Percentiles rank a stretch among this genome's conserved stretches.
These are phyloP conservation scores for Drosophila lacteicornis DNA, from an alignment of 1,140 invertebrate species.

Conservation along the genomic window DNA sequence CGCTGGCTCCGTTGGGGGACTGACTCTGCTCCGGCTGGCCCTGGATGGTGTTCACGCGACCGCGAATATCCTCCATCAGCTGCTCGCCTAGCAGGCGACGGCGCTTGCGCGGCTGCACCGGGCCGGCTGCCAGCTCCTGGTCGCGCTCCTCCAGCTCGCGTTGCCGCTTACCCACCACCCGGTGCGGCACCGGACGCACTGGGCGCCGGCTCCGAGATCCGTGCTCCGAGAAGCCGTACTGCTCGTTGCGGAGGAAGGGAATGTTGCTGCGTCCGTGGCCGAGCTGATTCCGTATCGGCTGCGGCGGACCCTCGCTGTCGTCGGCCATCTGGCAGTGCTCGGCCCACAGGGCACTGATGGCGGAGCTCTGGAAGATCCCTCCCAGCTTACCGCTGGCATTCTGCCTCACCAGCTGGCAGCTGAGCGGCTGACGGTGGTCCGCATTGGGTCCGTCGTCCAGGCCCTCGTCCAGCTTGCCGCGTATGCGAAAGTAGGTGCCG, in stretches of 20 bases:
- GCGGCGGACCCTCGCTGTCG: background rate
- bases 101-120: constrained; percentile 45
- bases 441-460: constrained; percentile 7
- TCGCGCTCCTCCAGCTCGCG: constrained; percentile 5
- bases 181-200: constrained; percentile 52
- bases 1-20: background rate
- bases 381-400: constrained; percentile 54
- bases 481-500: constrained; percentile 68
- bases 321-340: constrained; percentile 5
- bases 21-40: background rate
- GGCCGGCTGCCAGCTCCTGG: fast-evolving
- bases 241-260: constrained; percentile 66
- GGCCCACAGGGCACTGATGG: constrained; percentile 64
- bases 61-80: constrained; percentile 35
- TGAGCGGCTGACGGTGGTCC: constrained; percentile 59
- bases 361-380: constrained; percentile 72
- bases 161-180: constrained; percentile 51
- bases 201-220: background rate
- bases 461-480: constrained; percentile 41
- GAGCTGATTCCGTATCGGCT: too few relatives aligned
- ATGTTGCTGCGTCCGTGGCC: constrained; percentile 45
- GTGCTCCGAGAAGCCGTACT: constrained; percentile 8
- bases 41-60: constrained; percentile 8
- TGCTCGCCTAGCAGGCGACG: constrained; percentile 49
- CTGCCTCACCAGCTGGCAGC: constrained; percentile 70